phyloP scores from a whole-genome alignment of 2,113 vertebrate species.

The Oncorhynchus mykiss region DNA sequence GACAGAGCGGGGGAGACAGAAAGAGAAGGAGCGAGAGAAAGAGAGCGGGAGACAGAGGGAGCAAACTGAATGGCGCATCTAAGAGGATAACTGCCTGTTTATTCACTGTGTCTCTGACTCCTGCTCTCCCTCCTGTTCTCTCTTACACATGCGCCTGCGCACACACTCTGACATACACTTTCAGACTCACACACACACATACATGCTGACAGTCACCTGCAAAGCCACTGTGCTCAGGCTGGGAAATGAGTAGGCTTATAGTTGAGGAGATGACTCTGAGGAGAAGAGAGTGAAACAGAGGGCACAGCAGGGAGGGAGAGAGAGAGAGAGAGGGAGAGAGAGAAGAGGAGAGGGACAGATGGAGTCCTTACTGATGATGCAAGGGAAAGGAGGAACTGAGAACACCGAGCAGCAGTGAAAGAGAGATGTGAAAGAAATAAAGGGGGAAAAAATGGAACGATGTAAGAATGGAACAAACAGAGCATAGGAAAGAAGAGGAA shows the following conservation, averaged over 20 bases:
- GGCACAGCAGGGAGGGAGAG: conserved; percentile 38
- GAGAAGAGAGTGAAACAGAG: conserved; percentile 48
- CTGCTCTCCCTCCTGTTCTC: conserved; percentile 60
- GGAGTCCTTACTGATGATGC: conserved; percentile 59
- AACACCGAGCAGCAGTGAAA: conserved; percentile 42
- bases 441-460: conserved; percentile 32
- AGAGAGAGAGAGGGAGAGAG: background rate
- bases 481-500: conserved; percentile 14
- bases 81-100: conserved; percentile 68
- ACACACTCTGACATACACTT: conserved; percentile 26
- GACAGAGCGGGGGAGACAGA: background rate
- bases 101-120: conserved; percentile 65
- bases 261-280: conserved; percentile 61
- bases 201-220: background rate
- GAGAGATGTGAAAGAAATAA: conserved; percentile 56
- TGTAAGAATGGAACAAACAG: conserved; percentile 50
- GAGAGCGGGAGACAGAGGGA: conserved; percentile 41
- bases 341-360: conserved; percentile 54
- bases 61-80: conserved; percentile 56
- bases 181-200: conserved; percentile 1
- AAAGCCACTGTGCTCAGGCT: conserved; percentile 51
- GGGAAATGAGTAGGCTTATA: conserved; percentile 56
- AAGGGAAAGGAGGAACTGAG: conserved; percentile 31
- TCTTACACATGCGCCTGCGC: conserved; percentile 44
- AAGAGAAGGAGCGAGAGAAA: conserved; percentile 47